A percentile compares a stretch with the other conserved stretches of the same genome.
Conservation (phyloP, 1,140 invertebrate species). For the Drosophila erecta region DNA sequence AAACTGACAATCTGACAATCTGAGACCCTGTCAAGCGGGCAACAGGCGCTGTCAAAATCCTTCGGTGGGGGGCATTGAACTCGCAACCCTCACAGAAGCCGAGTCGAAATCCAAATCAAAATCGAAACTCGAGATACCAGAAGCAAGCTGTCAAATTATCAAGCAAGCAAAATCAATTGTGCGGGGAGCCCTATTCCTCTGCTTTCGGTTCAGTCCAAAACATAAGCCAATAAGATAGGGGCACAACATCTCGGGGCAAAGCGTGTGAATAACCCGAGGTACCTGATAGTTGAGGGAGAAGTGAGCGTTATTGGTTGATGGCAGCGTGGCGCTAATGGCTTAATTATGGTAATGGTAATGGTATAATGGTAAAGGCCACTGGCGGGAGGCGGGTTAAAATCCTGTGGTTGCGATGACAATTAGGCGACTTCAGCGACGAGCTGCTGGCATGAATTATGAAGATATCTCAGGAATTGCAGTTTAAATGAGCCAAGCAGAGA, state of each 20-base stretch:
- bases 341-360: constrained; percentile 74
- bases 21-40: constrained; percentile 57
- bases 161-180: constrained; percentile 73
- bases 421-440: neutral
- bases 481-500: neutral
- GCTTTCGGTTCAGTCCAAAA: constrained; percentile 15
- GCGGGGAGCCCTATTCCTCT: constrained; percentile 17
- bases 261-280: constrained; percentile 37
- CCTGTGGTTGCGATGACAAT: constrained; percentile 4
- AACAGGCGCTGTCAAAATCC: constrained; percentile 47
- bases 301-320: constrained; percentile 29
- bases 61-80: constrained; percentile 63
- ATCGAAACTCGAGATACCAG: constrained; percentile 67
- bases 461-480: neutral
- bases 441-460: neutral
- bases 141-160: constrained; percentile 77
- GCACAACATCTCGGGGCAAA: constrained; percentile 22
- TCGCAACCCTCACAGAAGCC: constrained; percentile 56
- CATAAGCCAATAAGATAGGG: constrained; percentile 72
- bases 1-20: constrained; percentile 51
- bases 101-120: constrained; percentile 33
- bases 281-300: constrained; percentile 32
- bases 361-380: constrained; percentile 55
- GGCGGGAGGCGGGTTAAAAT: constrained; percentile 17
- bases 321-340: constrained; percentile 68